Evolutionary conservation across 2,113 vertebrate genomes (phyloP).

Genomic region (Gymnarchus niloticus): DNA sequence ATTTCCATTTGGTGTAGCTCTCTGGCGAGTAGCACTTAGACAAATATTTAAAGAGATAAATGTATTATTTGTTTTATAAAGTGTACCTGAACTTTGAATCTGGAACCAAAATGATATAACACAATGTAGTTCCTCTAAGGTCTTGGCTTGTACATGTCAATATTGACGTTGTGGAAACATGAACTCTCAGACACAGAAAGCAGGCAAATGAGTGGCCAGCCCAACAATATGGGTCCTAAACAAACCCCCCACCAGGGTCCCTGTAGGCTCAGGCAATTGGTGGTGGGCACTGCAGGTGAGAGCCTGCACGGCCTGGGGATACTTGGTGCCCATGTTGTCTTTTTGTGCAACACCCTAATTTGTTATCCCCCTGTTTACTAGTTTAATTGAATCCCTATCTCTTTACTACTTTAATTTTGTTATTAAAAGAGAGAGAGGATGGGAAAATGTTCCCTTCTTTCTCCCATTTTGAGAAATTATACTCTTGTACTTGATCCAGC

Average conservation of each 20-base stretch:
- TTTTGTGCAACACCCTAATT: conserved; percentile 44
- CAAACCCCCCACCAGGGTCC: background rate
- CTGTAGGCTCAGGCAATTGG: background rate
- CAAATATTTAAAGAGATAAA: background rate
- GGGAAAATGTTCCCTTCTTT: conserved; percentile 54
- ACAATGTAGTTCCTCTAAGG: background rate
- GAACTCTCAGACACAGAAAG: background rate
- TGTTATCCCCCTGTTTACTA: conserved; percentile 57
- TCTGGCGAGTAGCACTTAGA: background rate
- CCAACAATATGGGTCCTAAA: background rate
- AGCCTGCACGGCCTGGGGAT: conserved; percentile 24
- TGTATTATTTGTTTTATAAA: background rate
- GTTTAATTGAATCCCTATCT: conserved; percentile 67
- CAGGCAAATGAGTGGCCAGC: conserved; percentile 3
- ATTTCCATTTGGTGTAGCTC: background rate
- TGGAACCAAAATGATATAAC: background rate
- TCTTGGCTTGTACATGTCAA: background rate
- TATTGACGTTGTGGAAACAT: background rate
- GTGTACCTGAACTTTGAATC: background rate
- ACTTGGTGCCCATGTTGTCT: conserved; percentile 37
- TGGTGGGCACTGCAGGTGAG: background rate
- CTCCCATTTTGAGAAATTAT: conserved; percentile 91
- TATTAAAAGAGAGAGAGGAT: conserved; percentile 55
- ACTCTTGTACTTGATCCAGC: conserved; percentile 99
- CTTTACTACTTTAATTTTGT: conserved; percentile 63